Evolutionary conservation across 2,888 invertebrate species (phyloP), one percentile per base, ranked within the genome.

Genomic region (Blera fallax): DNA sequence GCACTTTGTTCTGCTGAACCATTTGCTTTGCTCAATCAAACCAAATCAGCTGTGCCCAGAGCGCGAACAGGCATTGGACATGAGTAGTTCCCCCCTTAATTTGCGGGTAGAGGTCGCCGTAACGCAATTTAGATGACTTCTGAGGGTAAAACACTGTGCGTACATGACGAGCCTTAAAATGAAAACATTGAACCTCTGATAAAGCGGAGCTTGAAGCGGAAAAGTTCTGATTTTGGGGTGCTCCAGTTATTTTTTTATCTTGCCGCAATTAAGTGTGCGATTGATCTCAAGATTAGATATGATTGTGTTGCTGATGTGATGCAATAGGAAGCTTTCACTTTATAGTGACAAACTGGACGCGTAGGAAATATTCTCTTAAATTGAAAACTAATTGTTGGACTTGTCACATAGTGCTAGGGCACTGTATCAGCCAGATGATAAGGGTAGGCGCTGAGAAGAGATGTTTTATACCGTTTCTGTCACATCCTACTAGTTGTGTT

Each of bases 321-420:
- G 76, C 21, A 67, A 76, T 67, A 48, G 65, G 76, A 67, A 58
- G 58, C 27, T 37, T 48, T 65, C 45, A 76, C 18, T 76, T 74
- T n/a, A 45, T 14, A 32, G 64, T 32, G 56, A 24, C 8, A 37
- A 7, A 43, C 29, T 43, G 11, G 27, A 14, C 34, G 18, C 8
- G 16, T 54, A 29, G 29, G 54, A 27, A 40, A 69, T 40, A 54
- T 34, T 16, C 34, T 24, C 14, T 67, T 21, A 10, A 27, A 54
- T 29, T 27, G n/a, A 7, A 54, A 14, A 14, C 14, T 14, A 6
- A 40, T 40, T 40, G 5, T 32, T 8, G 11, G 6, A 8, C 10
- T 34, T 34, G 3, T 10, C 3, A 34, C 34, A n/a, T 34, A 11
- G 37, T 14, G n/a, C 4, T 1, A n/a, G n/a, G 2, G 5, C 37